Evolutionary conservation across 1,140 invertebrate species (phyloP), one percentile per base, ranked within the genome.

Genomic region (Mercenaria mercenaria): DNA sequence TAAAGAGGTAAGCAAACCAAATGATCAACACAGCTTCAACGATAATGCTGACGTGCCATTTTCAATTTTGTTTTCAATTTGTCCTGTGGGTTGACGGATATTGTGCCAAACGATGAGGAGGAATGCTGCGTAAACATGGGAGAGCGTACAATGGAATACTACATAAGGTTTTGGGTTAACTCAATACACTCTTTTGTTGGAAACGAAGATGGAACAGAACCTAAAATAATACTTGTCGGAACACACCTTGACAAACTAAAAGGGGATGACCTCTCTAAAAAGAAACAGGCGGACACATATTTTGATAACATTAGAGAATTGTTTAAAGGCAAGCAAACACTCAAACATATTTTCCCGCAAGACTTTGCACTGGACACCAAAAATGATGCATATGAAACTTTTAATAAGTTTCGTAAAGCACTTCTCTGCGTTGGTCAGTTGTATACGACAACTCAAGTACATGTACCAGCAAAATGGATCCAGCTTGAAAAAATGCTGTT

Each of bases 381-480:
- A 23, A 47, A 41, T 47, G 6, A 8, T 8, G 10, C 39, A 3
- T 3, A 41, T 43, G 6, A 20, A 1, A 15, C 10, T 26, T 4
- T 74, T 8, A n/a, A 1, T n/a, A 37, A 23, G 1, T n/a, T 74
- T 13, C 37, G 69, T 18, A 32, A 32, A 74, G 34, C 69, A 34
- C 10, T 74, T 1, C 39, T 41, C 1, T 4, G 23, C 2, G 11
- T 34, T 41, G 20, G 61, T 32, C 11, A 20, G 13, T 15, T 32
- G n/a, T 29, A 37, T n/a, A n/a, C n/a, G 26, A 2, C n/a, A 13
- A 23, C 18, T 15, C 11, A 23, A 23, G 1, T 8, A 3, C 6
- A 41, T 6, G 41, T 74, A 15, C 69, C 69, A 23, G 69, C 69
- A 1, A 74, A 74, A 41, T 74, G 69, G 69, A 74, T 74, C 13